A percentile compares a stretch with the other conserved stretches of the same genome.
Evolutionary conservation across 2,797 vertebrate species (phyloP).

Genomic region (Salarias fasciatus): DNA sequence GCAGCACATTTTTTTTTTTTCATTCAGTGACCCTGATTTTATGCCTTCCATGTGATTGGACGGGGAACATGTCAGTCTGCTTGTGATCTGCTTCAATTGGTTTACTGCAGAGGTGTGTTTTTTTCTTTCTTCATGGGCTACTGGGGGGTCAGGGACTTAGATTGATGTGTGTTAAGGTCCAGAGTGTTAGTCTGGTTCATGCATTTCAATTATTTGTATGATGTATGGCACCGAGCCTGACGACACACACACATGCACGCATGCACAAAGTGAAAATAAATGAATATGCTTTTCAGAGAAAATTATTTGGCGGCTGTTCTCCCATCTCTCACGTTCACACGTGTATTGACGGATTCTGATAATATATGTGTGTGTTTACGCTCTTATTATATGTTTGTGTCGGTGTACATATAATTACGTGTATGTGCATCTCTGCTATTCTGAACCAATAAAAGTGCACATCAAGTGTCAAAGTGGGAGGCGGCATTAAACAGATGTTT

Average conservation of each 20-base stretch:
- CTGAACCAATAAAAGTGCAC: conserved; percentile 39
- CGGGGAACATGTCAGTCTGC: conserved; percentile 6
- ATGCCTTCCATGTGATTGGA: conserved; percentile 42
- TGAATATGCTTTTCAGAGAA: conserved; percentile 30
- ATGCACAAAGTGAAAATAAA: conserved; percentile 34
- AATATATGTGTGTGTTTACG: background rate
- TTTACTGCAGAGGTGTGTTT: conserved; percentile 11
- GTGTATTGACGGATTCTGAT: conserved; percentile 34
- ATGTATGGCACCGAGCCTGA: conserved; percentile 27
- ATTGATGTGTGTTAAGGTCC: conserved; percentile 26
- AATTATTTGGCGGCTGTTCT: conserved; percentile 31
- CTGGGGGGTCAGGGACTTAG: conserved; percentile 25
- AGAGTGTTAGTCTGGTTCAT: conserved; percentile 23
- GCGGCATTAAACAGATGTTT: conserved; percentile 39
- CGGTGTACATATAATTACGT: conserved; percentile 13
- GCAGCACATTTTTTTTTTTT: conserved; percentile 13
- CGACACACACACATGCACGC: background rate
- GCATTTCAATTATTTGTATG: conserved; percentile 23
- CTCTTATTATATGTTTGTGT: conserved; percentile 12
- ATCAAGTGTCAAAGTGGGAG: conserved; percentile 46
- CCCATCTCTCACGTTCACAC: too few relatives aligned
- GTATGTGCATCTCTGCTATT: conserved; percentile 3
- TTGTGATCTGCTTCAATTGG: conserved; percentile 32
- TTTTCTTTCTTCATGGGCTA: background rate
- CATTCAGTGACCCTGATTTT: conserved; percentile 52